phyloP scores from a whole-genome alignment of 2,888 invertebrate species.

The Proisotoma minuta region DNA sequence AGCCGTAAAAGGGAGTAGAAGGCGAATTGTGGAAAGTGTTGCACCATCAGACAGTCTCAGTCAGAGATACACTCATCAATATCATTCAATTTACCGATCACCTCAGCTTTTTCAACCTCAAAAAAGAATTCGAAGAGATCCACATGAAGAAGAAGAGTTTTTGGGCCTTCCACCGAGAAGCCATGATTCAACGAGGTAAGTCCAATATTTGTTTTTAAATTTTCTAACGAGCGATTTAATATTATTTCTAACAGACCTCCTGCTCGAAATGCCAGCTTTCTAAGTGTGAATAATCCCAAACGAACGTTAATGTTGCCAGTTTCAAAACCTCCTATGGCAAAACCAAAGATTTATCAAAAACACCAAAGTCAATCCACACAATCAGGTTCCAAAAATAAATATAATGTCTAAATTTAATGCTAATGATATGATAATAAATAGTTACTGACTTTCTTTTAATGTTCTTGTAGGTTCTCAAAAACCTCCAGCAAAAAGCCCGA shows the following conservation, averaged over 20 bases:
- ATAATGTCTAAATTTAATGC: no score
- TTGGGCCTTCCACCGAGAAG: background rate
- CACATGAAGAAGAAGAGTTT: background rate
- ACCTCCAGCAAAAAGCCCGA: background rate
- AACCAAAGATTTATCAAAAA: background rate
- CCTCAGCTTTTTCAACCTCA: background rate
- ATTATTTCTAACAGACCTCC: constrained; percentile 7
- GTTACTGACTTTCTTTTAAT: background rate
- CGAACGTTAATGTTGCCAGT: constrained; percentile 18
- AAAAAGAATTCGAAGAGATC: background rate
- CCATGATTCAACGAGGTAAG: background rate
- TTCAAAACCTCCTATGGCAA: background rate
- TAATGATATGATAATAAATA: no score
- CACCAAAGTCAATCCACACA: background rate
- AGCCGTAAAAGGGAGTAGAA: background rate
- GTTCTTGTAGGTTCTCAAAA: background rate
- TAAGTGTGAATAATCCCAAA: constrained; percentile 28
- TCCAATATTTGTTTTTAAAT: background rate
- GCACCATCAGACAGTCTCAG: background rate
- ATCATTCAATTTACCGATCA: background rate
- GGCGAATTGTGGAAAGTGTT: no score
- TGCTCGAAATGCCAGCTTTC: constrained; percentile 20
- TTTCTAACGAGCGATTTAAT: background rate
- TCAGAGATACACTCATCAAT: background rate
- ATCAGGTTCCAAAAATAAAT: background rate